Base-by-base conservation (phyloP, 2,113 vertebrate genomes). In the Oostethus manadensis region DNA sequence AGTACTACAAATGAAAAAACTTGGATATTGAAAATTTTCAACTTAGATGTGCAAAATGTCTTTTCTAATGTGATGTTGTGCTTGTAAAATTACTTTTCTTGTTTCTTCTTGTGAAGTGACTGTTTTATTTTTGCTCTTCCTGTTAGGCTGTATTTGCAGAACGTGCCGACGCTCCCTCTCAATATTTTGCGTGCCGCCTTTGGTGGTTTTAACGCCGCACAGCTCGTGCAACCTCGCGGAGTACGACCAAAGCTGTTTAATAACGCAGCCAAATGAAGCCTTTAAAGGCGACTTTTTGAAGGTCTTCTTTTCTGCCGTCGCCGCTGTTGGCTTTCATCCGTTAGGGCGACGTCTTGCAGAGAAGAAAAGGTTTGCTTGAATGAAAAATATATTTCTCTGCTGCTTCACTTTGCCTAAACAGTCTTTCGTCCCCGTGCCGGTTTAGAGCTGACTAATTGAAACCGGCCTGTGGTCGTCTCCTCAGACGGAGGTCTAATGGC, bases 401-500 rank as follows among this genome's bases (percentile, higher is more conserved):
- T 17, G 17, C 58, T 38, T 53, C 50, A 58, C 67, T 68, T 67
- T 29, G 9, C 59, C 59, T 14, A 60, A 73, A 65, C 60, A 64
- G 66, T 62, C 61, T 65, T 70, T 75, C 53, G 57, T 69, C 72
- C 56, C 72, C 56, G 71, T 56, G 22, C 56, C 26, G 75, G 60
- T 73, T 64, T 40, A 57, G 54, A 74, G 73, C 42, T 23, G 79
- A 74, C 73, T 86, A 84, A 84, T 78, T 79, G 79, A 86, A 81
- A 84, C 79, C 74, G 64, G 75, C 77, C 81, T 53, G 68, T 77
- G 77, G 82, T 80, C 80, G 76, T 85, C 74, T 84, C 71, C 62
- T 60, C 73, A 68, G 78, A 78, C 77, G 81, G 43, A 53, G 83
- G 76, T 77, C 82, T 76, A 77, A 80, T 82, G 71, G 76, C 63